These are phyloP conservation scores for Netelia inedita DNA, from an alignment of 2,888 invertebrate species.

Conservation along the genomic window DNA sequence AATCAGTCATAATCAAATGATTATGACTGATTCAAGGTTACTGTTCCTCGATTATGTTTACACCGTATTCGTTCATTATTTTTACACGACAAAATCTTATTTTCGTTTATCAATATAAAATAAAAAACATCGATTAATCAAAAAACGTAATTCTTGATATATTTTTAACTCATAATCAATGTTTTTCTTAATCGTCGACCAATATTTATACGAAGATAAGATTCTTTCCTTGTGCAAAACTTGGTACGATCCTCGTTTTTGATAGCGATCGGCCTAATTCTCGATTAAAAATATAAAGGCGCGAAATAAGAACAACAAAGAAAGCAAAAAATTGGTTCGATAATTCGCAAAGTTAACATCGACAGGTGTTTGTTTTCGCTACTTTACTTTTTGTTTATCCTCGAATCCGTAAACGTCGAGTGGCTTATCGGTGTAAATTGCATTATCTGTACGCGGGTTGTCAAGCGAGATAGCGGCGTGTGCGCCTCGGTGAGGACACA, in stretches of 20 bases:
- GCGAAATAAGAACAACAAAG: neutral
- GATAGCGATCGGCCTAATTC: neutral
- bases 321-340: neutral
- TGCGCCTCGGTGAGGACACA: neutral
- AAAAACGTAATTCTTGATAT: neutral
- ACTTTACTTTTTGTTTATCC: conserved; percentile 19
- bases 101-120: no score
- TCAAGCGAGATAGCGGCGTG: conserved; percentile 11
- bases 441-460: conserved; percentile 26
- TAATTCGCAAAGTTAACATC: neutral
- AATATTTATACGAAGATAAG: neutral
- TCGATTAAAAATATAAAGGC: neutral
- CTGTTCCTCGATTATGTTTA: no score
- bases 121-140: no score
- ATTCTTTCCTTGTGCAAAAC: no score
- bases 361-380: neutral
- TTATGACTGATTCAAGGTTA: no score
- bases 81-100: no score
- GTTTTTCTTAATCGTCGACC: neutral
- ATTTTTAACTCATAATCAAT: neutral
- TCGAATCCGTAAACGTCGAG: neutral
- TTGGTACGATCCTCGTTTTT: neutral
- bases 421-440: conserved; percentile 29
- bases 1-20: no score
- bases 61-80: no score